A percentile compares a stretch with the other conserved stretches of the same genome.
Conservation (phyloP, 2,113 vertebrate genomes). For the Zapus hudsonius region DNA sequence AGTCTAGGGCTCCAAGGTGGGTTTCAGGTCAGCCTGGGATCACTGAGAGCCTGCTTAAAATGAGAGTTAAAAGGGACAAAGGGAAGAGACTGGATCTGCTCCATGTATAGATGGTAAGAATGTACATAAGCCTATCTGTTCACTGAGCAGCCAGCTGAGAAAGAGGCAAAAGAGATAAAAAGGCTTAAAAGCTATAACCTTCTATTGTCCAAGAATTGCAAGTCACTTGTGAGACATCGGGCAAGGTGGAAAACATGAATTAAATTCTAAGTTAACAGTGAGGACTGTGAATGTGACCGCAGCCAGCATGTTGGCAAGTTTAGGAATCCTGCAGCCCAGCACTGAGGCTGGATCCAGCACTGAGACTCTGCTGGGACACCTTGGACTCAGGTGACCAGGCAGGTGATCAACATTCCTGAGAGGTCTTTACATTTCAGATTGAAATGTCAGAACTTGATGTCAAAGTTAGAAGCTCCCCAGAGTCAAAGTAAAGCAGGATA, state of each 20-base stretch:
- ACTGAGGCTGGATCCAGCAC: not conserved
- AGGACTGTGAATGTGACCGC: not conserved
- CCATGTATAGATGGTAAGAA: not conserved
- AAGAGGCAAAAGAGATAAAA: not conserved
- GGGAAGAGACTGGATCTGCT: not conserved
- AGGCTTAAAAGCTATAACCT: not conserved
- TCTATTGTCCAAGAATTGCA: not conserved
- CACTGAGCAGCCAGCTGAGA: not conserved
- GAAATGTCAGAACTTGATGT: not conserved
- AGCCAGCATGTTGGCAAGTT: not conserved
- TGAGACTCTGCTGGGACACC: not conserved
- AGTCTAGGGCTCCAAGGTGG: too few relatives aligned
- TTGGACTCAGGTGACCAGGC: not conserved
- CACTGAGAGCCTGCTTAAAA: too few relatives aligned
- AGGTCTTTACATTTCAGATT: not conserved
- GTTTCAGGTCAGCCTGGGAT: too few relatives aligned
- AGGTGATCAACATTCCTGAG: not conserved
- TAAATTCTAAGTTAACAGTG: not conserved
- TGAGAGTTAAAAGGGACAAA: not conserved
- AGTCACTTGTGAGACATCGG: not conserved
- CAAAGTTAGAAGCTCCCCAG: not conserved
- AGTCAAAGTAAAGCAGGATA: not conserved
- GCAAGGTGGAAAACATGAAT: not conserved
- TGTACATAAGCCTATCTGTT: not conserved
- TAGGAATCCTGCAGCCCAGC: not conserved